phyloP scores from a whole-genome alignment of 1,140 invertebrate species.

The Megalonaias nervosa region DNA sequence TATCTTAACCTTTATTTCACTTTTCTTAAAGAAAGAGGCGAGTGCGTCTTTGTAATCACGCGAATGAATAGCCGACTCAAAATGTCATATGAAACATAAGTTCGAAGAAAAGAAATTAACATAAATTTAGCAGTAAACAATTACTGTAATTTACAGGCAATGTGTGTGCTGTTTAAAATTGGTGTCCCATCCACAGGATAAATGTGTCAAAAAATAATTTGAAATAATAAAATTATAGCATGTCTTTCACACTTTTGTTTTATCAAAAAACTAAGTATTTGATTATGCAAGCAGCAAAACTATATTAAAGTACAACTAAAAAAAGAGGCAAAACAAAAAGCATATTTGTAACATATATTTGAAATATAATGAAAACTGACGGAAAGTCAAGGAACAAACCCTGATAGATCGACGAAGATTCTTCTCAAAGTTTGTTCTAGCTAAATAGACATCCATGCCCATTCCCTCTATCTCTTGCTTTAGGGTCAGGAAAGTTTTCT shows the following conservation, averaged over 20 bases:
- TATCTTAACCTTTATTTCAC: too few relatives aligned
- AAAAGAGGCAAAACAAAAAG: neutral
- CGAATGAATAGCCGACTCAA: too few relatives aligned
- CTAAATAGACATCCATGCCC: constrained; percentile 40
- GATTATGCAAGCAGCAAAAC: neutral
- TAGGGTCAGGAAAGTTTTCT: constrained; percentile 19
- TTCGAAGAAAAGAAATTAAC: too few relatives aligned
- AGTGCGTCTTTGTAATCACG: too few relatives aligned
- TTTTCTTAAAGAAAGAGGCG: too few relatives aligned
- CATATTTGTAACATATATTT: neutral
- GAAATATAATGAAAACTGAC: neutral
- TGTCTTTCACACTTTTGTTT: neutral
- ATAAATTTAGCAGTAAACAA: too few relatives aligned
- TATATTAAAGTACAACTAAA: neutral
- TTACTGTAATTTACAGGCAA: too few relatives aligned
- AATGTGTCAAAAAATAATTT: neutral
- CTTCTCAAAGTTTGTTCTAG: constrained; percentile 39
- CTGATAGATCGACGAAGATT: constrained; percentile 27
- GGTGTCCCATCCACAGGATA: too few relatives aligned
- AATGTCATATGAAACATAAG: too few relatives aligned
- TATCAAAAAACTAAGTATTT: neutral
- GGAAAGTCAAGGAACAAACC: constrained; percentile 4
- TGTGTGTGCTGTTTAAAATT: too few relatives aligned
- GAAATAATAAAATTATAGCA: neutral
- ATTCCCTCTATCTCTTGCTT: constrained; percentile 27